Percentiles rank a stretch among this genome's conserved stretches.
Conservation (phyloP, 1,140 invertebrate genomes). For the Phthorimaea operculella region DNA sequence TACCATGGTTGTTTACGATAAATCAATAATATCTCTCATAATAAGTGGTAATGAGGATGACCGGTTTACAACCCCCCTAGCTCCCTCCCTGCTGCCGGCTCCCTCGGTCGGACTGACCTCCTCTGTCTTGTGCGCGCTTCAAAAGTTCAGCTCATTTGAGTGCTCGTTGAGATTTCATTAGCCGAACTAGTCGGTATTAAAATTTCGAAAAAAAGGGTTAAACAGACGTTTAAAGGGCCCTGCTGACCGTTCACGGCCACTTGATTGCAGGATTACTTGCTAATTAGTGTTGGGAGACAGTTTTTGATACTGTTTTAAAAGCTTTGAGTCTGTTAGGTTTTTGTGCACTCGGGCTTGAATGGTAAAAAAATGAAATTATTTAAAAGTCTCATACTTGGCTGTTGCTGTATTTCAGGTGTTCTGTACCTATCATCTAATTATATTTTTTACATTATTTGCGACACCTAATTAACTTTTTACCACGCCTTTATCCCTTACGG, state of each 20-base stretch:
- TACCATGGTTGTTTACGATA: too few species aligned
- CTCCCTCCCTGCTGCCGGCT: slow-evolving; percentile 50
- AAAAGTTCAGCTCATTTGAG: slow-evolving; percentile 68
- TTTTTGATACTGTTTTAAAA: slow-evolving; percentile 31
- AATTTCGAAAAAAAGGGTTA: slow-evolving; percentile 60
- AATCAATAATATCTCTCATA: too few species aligned
- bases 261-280: slow-evolving; percentile 54
- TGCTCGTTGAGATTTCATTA: slow-evolving; percentile 66
- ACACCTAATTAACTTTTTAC: too few species aligned
- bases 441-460: too few species aligned
- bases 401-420: too few species aligned
- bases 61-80: too few species aligned
- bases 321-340: slow-evolving; percentile 8
- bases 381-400: too few species aligned
- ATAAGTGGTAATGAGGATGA: background rate
- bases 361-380: too few species aligned
- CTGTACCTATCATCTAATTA: too few species aligned
- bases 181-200: slow-evolving; percentile 62
- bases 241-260: slow-evolving; percentile 60
- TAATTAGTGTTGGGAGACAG: slow-evolving; percentile 57
- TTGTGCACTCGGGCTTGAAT: too few species aligned
- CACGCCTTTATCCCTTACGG: too few species aligned
- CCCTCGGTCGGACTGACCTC: slow-evolving; percentile 58
- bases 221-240: slow-evolving; percentile 55
- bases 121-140: slow-evolving; percentile 64